A percentile compares a stretch with the other conserved stretches of the same genome.
phyloP scores from a whole-genome alignment of 2,113 vertebrate species.

The Bujurquina vittata region DNA sequence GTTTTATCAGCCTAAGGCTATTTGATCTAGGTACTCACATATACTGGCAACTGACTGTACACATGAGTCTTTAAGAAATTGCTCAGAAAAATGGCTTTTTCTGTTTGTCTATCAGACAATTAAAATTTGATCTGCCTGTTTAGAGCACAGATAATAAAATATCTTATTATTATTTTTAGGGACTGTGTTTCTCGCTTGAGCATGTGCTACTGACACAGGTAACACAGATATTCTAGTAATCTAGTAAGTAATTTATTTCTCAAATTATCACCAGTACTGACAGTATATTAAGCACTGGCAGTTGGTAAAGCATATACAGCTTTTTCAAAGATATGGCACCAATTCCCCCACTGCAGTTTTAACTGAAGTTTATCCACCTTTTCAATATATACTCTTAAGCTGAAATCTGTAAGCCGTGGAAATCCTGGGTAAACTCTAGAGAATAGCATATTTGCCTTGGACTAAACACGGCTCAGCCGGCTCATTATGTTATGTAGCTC shows the following conservation, averaged over 20 bases:
- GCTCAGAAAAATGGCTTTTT: background rate
- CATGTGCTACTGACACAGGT: background rate
- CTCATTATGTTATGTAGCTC: constrained; percentile 28
- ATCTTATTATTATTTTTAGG: background rate
- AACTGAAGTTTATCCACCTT: constrained; percentile 1
- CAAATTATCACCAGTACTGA: background rate
- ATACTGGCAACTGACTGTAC: background rate
- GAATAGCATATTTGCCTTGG: background rate
- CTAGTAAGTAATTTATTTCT: background rate
- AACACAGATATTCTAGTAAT: background rate
- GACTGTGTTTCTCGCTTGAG: background rate
- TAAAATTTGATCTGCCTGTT: background rate
- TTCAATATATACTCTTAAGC: constrained; percentile 11
- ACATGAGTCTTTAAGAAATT: background rate
- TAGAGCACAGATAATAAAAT: background rate
- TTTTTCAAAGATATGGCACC: background rate
- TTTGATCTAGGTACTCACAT: background rate
- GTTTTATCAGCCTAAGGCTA: background rate
- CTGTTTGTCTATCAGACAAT: background rate
- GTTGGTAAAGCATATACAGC: background rate
- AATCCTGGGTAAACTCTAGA: constrained; percentile 24
- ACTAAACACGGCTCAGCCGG: constrained; percentile 6
- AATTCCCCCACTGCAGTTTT: background rate
- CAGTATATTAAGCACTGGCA: background rate
- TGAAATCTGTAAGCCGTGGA: background rate